phyloP scores from a whole-genome alignment of 1,140 invertebrate species.

The Brachystomella parvula region DNA sequence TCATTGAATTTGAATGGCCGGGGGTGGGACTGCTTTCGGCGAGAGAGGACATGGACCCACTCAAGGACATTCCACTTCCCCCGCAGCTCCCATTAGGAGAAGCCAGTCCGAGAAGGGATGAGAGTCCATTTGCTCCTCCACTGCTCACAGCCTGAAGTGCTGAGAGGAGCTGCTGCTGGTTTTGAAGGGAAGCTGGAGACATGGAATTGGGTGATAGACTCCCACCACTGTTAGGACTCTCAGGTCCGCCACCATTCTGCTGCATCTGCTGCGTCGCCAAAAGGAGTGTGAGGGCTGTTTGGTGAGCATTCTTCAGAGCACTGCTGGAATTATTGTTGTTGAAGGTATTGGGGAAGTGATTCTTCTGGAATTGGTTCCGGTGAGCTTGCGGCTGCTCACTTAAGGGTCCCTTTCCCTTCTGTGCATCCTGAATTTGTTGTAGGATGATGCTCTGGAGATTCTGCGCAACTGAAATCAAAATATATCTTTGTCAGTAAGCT shows the following conservation, averaged over 20 bases:
- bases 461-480: conserved; percentile 45
- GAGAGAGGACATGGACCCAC: conserved; percentile 17
- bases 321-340: conserved; percentile 14
- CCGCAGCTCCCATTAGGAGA: conserved; percentile 10
- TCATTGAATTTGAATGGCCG: background rate
- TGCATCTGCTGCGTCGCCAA: conserved; percentile 41
- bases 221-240: conserved; percentile 22
- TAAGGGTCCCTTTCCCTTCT: conserved; percentile 35
- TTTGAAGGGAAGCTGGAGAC: conserved; percentile 21
- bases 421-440: conserved; percentile 43
- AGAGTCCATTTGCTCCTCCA: conserved; percentile 30
- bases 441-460: conserved; percentile 49
- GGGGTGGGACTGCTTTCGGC: conserved; percentile 6
- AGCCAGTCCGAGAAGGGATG: conserved; percentile 30
- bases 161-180: conserved; percentile 41
- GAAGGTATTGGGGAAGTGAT: conserved; percentile 17
- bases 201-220: conserved; percentile 31
- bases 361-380: conserved; percentile 26
- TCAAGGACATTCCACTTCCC: conserved; percentile 7
- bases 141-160: conserved; percentile 41
- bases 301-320: conserved; percentile 39
- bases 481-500: background rate
- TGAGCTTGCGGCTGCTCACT: conserved; percentile 17
- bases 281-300: conserved; percentile 42
- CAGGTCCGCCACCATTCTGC: conserved; percentile 26